These are phyloP conservation scores for Periparus ater DNA, from an alignment of 2,797 vertebrate species.

Conservation along the genomic window DNA sequence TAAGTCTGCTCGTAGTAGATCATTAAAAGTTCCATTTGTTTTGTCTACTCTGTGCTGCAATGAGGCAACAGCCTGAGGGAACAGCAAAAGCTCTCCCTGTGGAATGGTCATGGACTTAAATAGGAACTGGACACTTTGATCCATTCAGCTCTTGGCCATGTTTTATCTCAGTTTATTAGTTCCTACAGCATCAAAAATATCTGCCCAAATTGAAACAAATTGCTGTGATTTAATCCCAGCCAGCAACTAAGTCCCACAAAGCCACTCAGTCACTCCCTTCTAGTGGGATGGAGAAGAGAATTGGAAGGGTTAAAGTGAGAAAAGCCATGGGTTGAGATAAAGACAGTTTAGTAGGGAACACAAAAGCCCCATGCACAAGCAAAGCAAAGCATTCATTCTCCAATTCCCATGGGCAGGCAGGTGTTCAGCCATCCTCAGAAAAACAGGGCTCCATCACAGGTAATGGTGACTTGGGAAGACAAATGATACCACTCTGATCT, in stretches of 20 bases:
- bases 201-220: not conserved
- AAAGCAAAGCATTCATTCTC: not conserved
- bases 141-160: not conserved
- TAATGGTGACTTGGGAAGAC: not conserved
- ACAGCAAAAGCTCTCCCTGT: not conserved
- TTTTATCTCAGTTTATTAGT: not conserved
- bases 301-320: not conserved
- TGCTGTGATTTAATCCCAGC: not conserved
- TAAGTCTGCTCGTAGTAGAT: not conserved
- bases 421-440: not conserved
- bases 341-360: not conserved
- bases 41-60: not conserved
- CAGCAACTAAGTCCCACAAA: not conserved
- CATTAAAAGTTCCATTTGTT: not conserved
- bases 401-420: not conserved
- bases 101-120: not conserved
- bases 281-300: not conserved
- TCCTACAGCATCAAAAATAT: not conserved
- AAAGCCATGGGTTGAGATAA: not conserved
- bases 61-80: not conserved
- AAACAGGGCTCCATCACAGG: not conserved
- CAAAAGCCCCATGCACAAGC: not conserved
- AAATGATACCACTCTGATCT: not conserved
- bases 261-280: not conserved
- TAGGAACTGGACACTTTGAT: not conserved